Base-by-base conservation (phyloP, 1,140 invertebrate species). In the Musca domestica region DNA sequence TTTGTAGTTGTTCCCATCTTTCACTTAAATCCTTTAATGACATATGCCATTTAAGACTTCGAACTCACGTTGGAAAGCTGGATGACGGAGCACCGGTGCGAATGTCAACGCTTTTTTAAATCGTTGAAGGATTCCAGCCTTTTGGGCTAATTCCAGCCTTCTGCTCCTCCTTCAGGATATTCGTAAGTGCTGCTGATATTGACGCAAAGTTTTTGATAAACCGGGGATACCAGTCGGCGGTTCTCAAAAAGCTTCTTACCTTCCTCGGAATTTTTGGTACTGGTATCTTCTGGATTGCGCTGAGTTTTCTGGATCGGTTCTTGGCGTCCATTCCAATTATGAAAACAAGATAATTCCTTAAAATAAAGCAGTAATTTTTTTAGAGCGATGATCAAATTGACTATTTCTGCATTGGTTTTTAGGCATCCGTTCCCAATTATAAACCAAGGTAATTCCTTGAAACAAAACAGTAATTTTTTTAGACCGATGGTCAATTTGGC, bases 1-100 rank as follows among this genome's bases (percentile, higher is more conserved):
- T n/a, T 27, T 56, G 52, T 3, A 56, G 22, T 7, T 56, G 19
- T 1, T 22, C 52, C 0, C 25, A 14, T 56, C 52, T 56, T 14
- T 10, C 20, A 14, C 20, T 56, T 7, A 56, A 15, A 15, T 56
- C 52, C 20, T 23, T 51, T 3, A 25, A 14, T 12, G 52, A 22
- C 52, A 56, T 56, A 3, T 27, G 20, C 52, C 52, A 56, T n/a
- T 56, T 56, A 1, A 56, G 23, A 3, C 10, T 25, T 1, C 48
- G 67, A 83, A 83, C 0, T 71, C 73, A 17, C 76, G 73, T 0
- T 64, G 20, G 54, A 76, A 84, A 67, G 83, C 75, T n/a, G 80
- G 79, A 34, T 73, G 72, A 3, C 66, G 64, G 6, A 84, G 52
- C 2, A 83, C 71, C 0, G 83, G 80, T 10, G 79, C 74, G 0